Base-by-base conservation (phyloP, 2,888 invertebrate species). In the Agrotis puta region DNA sequence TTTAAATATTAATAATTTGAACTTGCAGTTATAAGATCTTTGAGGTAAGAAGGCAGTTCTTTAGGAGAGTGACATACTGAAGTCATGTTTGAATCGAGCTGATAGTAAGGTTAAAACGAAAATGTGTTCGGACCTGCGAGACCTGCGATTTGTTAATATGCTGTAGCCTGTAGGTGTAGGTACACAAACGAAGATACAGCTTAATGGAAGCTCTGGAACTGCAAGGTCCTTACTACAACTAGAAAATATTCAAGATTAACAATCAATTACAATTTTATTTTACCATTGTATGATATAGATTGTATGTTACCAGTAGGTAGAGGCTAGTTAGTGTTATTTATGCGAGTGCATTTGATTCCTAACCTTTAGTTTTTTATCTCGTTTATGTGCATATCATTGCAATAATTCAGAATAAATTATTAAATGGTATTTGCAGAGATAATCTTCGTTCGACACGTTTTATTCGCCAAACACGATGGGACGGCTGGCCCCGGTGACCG, bases 391-490 rank as follows among this genome's bases (percentile, higher is more conserved):
- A 24, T 54, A 43, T 74, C 18, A 48, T 43, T 73, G 51, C 39
- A 67, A 68, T 58, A 53, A 27, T 67, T 51, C 20, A 58, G 53
- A n/a, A n/a, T n/a, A n/a, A n/a, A n/a, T n/a, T n/a, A n/a, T n/a
- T n/a, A n/a, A n/a, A n/a, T n/a, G n/a, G 27, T 18, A 62, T 59
- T 56, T 59, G 63, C 48, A 65, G 61, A 20, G 48, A 33, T 62
- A 48, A 65, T 77, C 45, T 66, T 64, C 14, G 20, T 5, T 58
- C 20, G 48, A 50, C 53, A 53, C 48, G 33, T 63, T 73, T 71
- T 73, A 54, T 79, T 58, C 63, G 48, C 20, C 20, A 50, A 62
- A 47, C 24, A 63, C n/a, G 22, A 39, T 50, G 54, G 47, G 39
- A 14, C n/a, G 68, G 51, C 33, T 6, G 33, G 6, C 33, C 33